Percentiles rank a stretch among this genome's conserved stretches.
These are phyloP conservation scores for Apocrypta bakeri DNA, from an alignment of 1,140 invertebrate species.

Conservation along the genomic window DNA sequence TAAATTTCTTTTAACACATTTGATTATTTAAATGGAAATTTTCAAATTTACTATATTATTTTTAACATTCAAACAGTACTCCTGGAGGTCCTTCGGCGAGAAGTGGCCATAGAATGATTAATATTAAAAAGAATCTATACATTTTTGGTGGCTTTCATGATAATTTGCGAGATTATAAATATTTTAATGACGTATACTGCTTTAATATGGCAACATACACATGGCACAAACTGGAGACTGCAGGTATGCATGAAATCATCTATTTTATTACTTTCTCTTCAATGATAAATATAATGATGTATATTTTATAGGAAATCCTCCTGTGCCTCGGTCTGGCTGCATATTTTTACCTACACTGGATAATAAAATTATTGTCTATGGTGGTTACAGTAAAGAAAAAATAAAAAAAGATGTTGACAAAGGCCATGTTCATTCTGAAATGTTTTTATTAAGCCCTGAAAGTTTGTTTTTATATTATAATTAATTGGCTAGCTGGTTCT, in stretches of 20 bases:
- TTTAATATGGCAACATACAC: constrained; percentile 88
- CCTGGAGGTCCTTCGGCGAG: constrained; percentile 86
- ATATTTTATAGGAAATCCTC: constrained; percentile 73
- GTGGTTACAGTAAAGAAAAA: constrained; percentile 89
- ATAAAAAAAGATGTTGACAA: constrained; percentile 88
- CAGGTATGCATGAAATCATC: constrained; percentile 71
- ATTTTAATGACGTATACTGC: constrained; percentile 90
- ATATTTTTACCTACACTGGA: constrained; percentile 72
- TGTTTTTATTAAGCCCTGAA: constrained; percentile 83
- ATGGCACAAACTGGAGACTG: constrained; percentile 85
- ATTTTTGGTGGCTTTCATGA: constrained; percentile 96
- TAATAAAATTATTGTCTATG: constrained; percentile 83
- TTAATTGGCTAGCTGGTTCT: too few relatives aligned
- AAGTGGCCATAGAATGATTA: constrained; percentile 93
- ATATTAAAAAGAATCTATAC: constrained; percentile 85
- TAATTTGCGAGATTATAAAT: constrained; percentile 90
- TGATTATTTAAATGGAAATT: too few relatives aligned
- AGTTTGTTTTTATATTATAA: constrained; percentile 74
- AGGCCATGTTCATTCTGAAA: constrained; percentile 87
- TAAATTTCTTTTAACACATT: constrained; percentile 18
- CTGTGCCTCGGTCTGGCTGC: constrained; percentile 84
- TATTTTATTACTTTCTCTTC: not conserved
- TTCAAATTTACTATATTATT: too few relatives aligned
- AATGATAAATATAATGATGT: not conserved
- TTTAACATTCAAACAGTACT: constrained; percentile 70